Evolutionary conservation across 2,888 invertebrate species (phyloP).

Genomic region (Tethea ocularis): DNA sequence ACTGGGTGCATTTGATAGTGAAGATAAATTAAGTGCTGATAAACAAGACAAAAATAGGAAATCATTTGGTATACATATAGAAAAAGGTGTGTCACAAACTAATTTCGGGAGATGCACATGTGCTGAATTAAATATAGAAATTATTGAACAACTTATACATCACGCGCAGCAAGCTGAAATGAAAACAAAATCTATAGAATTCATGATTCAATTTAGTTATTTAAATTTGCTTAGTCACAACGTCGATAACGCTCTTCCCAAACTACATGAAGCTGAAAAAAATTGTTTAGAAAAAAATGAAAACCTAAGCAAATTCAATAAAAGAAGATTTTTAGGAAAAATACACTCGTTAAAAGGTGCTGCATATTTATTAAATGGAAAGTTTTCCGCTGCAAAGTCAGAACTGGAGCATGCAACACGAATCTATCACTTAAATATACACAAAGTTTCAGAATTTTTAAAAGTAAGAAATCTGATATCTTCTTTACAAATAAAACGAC

Average conservation of each 20-base stretch:
- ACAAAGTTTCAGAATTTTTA: constrained; percentile 55
- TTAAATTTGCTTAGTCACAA: constrained; percentile 60
- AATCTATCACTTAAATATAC: constrained; percentile 59
- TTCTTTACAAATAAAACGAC: constrained; percentile 44
- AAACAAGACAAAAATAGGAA: constrained; percentile 33
- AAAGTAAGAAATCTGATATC: constrained; percentile 45
- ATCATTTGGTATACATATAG: constrained; percentile 55
- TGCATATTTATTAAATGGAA: constrained; percentile 50
- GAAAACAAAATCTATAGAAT: constrained; percentile 62
- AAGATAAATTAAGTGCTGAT: constrained; percentile 43
- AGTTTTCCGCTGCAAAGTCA: constrained; percentile 52
- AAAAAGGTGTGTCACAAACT: constrained; percentile 63
- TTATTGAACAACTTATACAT: constrained; percentile 67
- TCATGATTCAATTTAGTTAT: constrained; percentile 57
- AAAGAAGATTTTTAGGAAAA: constrained; percentile 59
- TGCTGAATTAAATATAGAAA: constrained; percentile 62
- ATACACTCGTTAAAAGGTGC: constrained; percentile 67
- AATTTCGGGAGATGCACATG: constrained; percentile 68
- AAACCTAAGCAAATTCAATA: constrained; percentile 42
- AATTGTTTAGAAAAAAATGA: constrained; percentile 44
- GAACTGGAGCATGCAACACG: constrained; percentile 58
- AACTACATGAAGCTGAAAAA: constrained; percentile 62
- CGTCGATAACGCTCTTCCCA: constrained; percentile 48
- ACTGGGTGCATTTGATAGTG: constrained; percentile 63
- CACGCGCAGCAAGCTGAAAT: constrained; percentile 73